A percentile compares a stretch with the other conserved stretches of the same genome.
phyloP scores from a whole-genome alignment of 2,113 vertebrate genomes.

The Platysteira castanea region DNA sequence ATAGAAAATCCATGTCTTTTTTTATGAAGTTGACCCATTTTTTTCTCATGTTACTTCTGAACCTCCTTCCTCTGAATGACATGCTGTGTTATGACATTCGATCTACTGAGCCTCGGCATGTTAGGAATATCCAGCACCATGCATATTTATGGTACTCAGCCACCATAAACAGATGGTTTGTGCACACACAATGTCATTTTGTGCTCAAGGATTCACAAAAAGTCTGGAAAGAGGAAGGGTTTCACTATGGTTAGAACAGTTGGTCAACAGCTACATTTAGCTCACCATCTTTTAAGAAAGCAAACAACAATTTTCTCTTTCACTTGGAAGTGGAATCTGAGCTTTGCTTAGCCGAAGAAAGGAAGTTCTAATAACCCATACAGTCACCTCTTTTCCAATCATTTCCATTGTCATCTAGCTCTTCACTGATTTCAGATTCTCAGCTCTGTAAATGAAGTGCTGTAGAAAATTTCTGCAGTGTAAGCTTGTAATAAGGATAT shows the following conservation, averaged over 20 bases:
- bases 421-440: neutral
- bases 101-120: neutral
- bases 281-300: neutral
- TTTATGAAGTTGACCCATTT: neutral
- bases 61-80: neutral
- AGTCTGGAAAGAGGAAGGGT: neutral
- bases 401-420: neutral
- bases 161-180: neutral
- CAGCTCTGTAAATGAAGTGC: neutral
- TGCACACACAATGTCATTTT: neutral
- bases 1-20: neutral
- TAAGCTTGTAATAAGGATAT: neutral
- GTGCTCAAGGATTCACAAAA: neutral
- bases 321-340: neutral
- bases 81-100: neutral
- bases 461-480: neutral
- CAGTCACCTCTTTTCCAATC: neutral
- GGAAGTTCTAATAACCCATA: neutral
- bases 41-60: neutral
- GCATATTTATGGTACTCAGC: neutral
- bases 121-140: neutral
- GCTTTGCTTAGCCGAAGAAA: neutral
- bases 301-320: neutral
- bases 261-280: neutral
- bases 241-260: neutral